These are phyloP conservation scores for Silvanus unidentatus DNA, from an alignment of 2,888 invertebrate genomes.

Conservation along the genomic window DNA sequence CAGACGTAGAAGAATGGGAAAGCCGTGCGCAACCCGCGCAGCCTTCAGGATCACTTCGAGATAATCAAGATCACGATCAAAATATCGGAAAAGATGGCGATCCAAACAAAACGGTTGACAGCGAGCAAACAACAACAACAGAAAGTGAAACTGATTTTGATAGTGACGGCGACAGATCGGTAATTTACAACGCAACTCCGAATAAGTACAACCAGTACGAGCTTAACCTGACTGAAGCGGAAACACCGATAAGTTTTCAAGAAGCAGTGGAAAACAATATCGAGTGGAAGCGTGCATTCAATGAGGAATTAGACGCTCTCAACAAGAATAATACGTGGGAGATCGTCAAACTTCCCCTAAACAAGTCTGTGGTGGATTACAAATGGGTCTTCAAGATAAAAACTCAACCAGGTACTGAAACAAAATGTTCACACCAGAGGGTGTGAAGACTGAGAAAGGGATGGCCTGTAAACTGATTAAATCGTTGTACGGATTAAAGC, in stretches of 20 bases:
- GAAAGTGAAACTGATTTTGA: no score
- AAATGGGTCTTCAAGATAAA: conserved; percentile 5
- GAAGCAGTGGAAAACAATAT: not conserved
- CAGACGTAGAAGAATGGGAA: not conserved
- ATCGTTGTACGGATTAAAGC: conserved; percentile 36
- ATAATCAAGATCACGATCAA: no score
- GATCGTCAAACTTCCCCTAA: not conserved
- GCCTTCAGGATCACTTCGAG: not conserved
- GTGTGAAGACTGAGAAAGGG: not conserved
- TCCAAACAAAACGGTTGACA: no score
- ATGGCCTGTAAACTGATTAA: not conserved
- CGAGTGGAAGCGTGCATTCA: not conserved
- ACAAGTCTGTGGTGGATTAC: not conserved
- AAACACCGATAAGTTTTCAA: conserved; percentile 1
- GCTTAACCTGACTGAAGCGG: not conserved
- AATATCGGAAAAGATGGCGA: no score
- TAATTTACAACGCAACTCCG: not conserved
- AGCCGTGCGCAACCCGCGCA: not conserved
- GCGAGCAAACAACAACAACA: no score
- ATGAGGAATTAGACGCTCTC: not conserved
- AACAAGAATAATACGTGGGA: not conserved
- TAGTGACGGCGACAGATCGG: no score
- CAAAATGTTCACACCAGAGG: conserved; percentile 1
- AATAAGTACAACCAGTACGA: no score
- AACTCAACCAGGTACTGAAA: not conserved